These are phyloP conservation scores for Ciconia maguari DNA, from an alignment of 2,113 vertebrate genomes.

Conservation along the genomic window DNA sequence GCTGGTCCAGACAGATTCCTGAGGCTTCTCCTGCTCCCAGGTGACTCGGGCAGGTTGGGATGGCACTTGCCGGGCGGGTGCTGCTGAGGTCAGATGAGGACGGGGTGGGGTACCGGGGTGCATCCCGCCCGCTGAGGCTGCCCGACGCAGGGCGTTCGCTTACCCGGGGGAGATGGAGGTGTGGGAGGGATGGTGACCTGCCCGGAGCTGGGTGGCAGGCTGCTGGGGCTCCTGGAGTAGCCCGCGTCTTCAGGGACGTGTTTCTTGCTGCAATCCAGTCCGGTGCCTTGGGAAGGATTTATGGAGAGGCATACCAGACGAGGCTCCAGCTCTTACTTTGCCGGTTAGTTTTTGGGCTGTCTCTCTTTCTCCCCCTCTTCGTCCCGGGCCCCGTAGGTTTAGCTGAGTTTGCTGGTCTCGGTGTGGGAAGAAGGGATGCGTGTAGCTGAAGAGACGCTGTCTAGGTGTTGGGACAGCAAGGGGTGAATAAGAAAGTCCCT, in stretches of 20 bases:
- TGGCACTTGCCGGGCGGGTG: not conserved
- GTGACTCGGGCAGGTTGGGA: not conserved
- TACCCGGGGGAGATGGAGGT: not conserved
- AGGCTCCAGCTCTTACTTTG: not conserved
- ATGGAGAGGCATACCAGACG: not conserved
- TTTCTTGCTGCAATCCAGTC: not conserved
- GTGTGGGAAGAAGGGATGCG: not conserved
- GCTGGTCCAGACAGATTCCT: not conserved
- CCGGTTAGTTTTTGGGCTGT: not conserved
- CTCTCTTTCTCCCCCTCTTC: not conserved
- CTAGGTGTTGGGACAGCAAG: not conserved
- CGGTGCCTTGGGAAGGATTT: not conserved
- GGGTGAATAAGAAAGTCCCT: too few relatives aligned
- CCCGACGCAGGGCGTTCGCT: not conserved
- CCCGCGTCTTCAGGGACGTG: not conserved
- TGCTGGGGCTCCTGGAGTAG: not conserved
- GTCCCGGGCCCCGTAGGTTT: rapidly evolving
- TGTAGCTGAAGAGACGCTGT: not conserved
- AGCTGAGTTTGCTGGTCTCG: not conserved
- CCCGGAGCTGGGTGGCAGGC: not conserved
- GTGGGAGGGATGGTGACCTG: not conserved
- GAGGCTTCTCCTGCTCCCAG: not conserved
- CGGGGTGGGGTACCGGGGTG: not conserved
- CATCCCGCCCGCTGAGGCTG: not conserved
- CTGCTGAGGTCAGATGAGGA: not conserved